Conservation (phyloP, 2,888 invertebrate genomes). For the Cremastinae sp. region DNA sequence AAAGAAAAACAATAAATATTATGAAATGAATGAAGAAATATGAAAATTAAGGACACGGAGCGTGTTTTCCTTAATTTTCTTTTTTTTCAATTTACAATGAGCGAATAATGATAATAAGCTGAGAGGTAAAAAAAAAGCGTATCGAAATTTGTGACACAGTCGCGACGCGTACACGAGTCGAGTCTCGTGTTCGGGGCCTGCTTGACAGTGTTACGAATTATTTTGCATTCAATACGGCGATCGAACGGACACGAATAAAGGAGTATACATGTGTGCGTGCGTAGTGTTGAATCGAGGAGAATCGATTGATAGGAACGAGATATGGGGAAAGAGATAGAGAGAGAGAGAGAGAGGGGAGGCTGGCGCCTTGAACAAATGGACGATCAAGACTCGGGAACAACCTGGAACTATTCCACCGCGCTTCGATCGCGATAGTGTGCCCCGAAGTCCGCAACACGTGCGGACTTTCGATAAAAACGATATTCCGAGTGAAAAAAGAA, state of each 20-base stretch:
- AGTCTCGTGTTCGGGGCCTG: conserved; percentile 72
- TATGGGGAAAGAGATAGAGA: neutral
- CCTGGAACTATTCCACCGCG: neutral
- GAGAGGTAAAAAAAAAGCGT: conserved; percentile 19
- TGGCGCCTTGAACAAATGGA: conserved; percentile 25
- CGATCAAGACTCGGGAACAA: neutral
- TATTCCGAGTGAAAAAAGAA: conserved; percentile 14
- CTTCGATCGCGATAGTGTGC: neutral
- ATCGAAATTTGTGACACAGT: conserved; percentile 14
- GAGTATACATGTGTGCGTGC: neutral
- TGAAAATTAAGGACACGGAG: neutral
- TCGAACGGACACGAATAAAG: conserved; percentile 54
- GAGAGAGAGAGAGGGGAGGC: neutral
- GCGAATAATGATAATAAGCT: too few species aligned
- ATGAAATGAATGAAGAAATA: neutral
- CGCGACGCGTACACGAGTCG: conserved; percentile 61
- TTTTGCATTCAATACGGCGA: conserved; percentile 75
- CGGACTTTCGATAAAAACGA: conserved; percentile 15
- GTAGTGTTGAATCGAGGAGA: conserved; percentile 62
- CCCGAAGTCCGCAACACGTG: conserved; percentile 20
- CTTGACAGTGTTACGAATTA: conserved; percentile 64
- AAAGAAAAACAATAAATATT: neutral
- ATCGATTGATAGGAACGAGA: conserved; percentile 59
- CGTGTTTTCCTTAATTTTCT: too few species aligned
- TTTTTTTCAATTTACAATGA: too few species aligned